These are phyloP conservation scores for Deroptyus accipitrinus DNA, from an alignment of 2,113 vertebrate species.

Conservation along the genomic window DNA sequence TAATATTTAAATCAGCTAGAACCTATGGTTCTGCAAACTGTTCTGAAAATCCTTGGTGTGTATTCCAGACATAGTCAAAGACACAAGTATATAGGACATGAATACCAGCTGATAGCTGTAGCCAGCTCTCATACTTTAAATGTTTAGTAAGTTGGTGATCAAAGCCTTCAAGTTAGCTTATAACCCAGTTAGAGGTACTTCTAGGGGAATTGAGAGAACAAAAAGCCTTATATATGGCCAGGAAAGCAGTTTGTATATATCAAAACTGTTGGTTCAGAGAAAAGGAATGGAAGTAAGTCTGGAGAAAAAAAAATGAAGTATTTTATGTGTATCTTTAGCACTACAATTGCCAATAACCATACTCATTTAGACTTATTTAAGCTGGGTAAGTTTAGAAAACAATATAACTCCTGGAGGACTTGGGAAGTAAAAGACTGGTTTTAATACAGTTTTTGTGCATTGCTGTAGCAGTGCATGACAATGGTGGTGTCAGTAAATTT, in stretches of 20 bases:
- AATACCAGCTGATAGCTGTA: background rate
- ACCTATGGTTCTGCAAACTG: background rate
- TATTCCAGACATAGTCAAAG: background rate
- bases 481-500: background rate
- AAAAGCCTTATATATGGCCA: background rate
- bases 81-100: background rate
- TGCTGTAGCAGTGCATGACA: background rate
- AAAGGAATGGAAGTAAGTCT: background rate
- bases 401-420: background rate
- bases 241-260: background rate
- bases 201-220: background rate
- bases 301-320: background rate
- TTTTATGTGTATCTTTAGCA: background rate
- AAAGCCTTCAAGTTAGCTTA: background rate
- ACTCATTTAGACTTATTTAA: background rate
- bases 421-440: background rate
- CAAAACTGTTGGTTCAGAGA: background rate
- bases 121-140: background rate
- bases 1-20: background rate
- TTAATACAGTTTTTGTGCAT: background rate
- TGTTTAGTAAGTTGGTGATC: background rate
- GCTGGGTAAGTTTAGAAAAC: background rate
- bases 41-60: background rate
- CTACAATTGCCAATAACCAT: background rate
- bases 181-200: background rate